Base-by-base conservation (phyloP, 2,888 invertebrate species). In the Sphecodes monilicornis region DNA sequence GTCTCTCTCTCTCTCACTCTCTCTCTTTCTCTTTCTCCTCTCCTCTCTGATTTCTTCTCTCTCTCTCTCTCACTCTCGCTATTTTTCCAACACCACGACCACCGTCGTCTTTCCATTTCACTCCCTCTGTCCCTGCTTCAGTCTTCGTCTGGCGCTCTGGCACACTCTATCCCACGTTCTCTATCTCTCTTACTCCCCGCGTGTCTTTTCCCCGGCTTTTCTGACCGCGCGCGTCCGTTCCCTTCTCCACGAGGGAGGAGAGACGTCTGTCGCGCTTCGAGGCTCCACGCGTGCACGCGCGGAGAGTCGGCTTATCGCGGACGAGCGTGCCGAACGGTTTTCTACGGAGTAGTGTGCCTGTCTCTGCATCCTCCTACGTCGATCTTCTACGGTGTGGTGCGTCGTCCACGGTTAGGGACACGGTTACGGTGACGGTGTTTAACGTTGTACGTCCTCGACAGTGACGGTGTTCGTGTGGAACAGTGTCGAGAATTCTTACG, bases 261-360 rank as follows among this genome's bases (percentile, higher is more conserved):
- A 86, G 86, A 86, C 87, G 87, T 87, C 84, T 82, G 87, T 86
- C 87, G 87, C 86, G 85, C 87, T 82, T 87, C 85, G 87, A 85
- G 85, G 85, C 85, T 85, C 83, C 80, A 85, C 86, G 84, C 86
- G 88, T 89, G 87, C 86, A 86, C 85, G 86, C 82, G 89, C 90
- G 86, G 88, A 87, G 86, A 86, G 86, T 88, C 80, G 81, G 83
- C 87, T 88, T 89, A 86, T 89, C 89, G 80, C 88, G 85, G 71
- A 81, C 88, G 87, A 85, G 86, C 70, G 88, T 80, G 89, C 72
- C 80, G 81, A 83, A 85, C 85, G 85, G 78, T 85, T 81, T 82
- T 74, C 82, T 77, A 78, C 84, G 75, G 77, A 83, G 80, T 54
- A 54, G 54, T n/a, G 54, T 82, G 46, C 46, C 66, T 76, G 78